Percentiles rank a stretch among this genome's conserved stretches.
These are phyloP conservation scores for Nezara viridula DNA, from an alignment of 2,888 invertebrate species.

Conservation along the genomic window DNA sequence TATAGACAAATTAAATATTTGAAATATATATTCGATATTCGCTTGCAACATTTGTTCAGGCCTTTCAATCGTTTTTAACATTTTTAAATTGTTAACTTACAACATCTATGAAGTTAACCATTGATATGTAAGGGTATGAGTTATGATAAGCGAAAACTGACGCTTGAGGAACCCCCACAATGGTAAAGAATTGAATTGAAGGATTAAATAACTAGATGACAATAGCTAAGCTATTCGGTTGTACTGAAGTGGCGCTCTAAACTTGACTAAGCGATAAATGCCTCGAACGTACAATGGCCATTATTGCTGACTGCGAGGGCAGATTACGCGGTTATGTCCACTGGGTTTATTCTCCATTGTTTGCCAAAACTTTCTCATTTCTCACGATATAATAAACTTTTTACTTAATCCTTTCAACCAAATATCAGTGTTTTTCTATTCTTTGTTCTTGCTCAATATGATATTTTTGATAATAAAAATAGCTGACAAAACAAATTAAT, in stretches of 20 bases:
- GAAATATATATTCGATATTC: no score
- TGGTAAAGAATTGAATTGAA: background rate
- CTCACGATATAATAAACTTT: background rate
- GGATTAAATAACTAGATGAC: background rate
- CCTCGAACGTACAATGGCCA: background rate
- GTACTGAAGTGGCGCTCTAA: background rate
- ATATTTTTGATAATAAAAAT: no score
- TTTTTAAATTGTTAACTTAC: no score
- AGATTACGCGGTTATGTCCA: conserved; percentile 1
- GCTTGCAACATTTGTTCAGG: no score
- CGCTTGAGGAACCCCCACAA: background rate
- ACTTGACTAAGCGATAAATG: conserved; percentile 2
- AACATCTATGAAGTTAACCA: no score
- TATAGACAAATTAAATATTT: no score
- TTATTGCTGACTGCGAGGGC: background rate
- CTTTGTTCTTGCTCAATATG: no score
- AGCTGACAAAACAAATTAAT: no score
- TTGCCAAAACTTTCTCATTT: background rate
- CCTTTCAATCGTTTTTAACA: no score
- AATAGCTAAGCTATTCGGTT: background rate
- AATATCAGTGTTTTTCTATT: background rate
- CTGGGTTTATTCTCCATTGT: background rate
- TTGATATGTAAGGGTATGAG: no score
- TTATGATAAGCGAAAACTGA: background rate
- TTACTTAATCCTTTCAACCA: background rate